Percentiles rank a stretch among this genome's conserved stretches.
Evolutionary conservation across 2,797 vertebrate species (phyloP).

Genomic region (Tympanoctomys barrerae): DNA sequence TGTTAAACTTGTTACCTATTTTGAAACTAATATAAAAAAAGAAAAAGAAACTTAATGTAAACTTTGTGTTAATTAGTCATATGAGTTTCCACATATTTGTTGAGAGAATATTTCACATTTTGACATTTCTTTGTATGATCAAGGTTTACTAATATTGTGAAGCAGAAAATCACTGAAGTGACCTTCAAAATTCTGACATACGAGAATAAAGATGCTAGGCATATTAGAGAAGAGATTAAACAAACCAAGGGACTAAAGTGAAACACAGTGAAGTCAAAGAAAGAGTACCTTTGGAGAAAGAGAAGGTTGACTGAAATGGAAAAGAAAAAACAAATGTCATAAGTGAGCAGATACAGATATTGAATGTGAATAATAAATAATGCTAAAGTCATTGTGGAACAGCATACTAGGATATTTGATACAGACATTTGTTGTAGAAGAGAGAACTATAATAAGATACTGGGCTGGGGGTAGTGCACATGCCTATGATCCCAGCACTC

Average conservation of each 20-base stretch:
- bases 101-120: constrained; percentile 31
- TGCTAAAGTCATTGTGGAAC: not conserved
- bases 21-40: constrained; percentile 29
- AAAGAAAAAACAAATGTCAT: not conserved
- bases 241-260: not conserved
- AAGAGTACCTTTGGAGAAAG: not conserved
- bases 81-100: not conserved
- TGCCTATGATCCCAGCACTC: not conserved
- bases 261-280: not conserved
- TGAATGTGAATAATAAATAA: not conserved
- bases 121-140: not conserved
- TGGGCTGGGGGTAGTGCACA: not conserved
- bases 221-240: not conserved
- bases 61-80: not conserved
- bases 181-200: not conserved
- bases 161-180: not conserved
- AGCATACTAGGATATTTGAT: not conserved
- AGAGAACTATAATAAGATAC: not conserved
- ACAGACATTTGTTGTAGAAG: not conserved
- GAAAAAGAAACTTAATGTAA: not conserved
- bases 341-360: not conserved
- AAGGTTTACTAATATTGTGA: not conserved
- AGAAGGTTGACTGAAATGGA: not conserved
- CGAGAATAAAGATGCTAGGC: not conserved
- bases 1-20: not conserved